These are phyloP conservation scores for Stercorarius parasiticus DNA, from an alignment of 2,113 vertebrate genomes.

Conservation along the genomic window DNA sequence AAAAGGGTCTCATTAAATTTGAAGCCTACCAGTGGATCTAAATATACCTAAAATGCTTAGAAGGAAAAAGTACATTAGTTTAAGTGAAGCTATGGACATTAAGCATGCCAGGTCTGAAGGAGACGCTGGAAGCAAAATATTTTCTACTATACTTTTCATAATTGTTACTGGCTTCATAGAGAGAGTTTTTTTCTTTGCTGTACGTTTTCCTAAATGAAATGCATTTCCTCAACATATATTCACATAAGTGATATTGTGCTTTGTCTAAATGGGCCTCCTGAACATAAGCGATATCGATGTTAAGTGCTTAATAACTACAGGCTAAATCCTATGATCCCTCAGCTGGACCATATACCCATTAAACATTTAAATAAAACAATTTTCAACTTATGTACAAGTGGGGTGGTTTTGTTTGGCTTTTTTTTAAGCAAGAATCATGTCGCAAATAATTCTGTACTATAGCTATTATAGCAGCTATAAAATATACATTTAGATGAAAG, in stretches of 20 bases:
- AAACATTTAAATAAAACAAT: slow-evolving; percentile 59
- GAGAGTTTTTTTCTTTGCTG: not conserved
- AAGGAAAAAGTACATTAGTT: not conserved
- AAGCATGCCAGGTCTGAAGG: not conserved
- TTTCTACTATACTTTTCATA: not conserved
- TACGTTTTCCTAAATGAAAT: slow-evolving; percentile 17
- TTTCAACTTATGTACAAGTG: slow-evolving; percentile 21
- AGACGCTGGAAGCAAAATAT: not conserved
- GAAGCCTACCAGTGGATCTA: not conserved
- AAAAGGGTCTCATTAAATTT: not conserved
- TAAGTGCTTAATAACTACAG: slow-evolving; percentile 49
- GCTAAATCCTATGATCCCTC: slow-evolving; percentile 36
- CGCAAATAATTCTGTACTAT: not conserved
- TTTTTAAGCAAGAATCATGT: not conserved
- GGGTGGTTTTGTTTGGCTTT: not conserved
- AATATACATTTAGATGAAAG: slow-evolving; percentile 40
- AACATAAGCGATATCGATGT: slow-evolving; percentile 12
- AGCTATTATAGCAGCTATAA: not conserved
- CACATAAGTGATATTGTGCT: not conserved
- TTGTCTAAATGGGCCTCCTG: slow-evolving; percentile 53
- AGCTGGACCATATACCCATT: slow-evolving; percentile 56
- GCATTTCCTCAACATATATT: slow-evolving; percentile 4
- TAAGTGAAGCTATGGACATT: not conserved
- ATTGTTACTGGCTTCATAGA: slow-evolving; percentile 17
- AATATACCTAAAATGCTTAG: not conserved